Evolutionary conservation across 2,797 vertebrate species (phyloP), one percentile per base, ranked within the genome.

Genomic region (Gymnoscopelus microlampas): DNA sequence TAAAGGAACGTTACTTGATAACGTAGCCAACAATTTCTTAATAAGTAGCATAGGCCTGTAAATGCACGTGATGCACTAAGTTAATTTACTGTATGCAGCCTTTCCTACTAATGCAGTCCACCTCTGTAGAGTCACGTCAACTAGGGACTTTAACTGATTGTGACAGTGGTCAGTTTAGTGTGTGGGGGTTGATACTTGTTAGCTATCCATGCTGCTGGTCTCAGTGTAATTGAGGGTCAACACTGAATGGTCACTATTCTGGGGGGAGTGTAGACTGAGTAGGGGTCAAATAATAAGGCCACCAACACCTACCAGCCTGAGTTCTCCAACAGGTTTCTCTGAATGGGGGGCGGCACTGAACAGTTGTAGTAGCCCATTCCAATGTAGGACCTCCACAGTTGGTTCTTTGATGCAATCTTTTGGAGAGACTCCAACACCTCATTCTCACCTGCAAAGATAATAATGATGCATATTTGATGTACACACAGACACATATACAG

Each of bases 351-450:
- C 0, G 98, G 98, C 8, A 98, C 94, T 0, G 95, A 97, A 87
- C 98, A 99, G 93, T 94, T 98, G 85, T 99, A 99, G 89, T 99
- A 99, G 44, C 98, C 98, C 98, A 98, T 99, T 73, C 98, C 98
- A 24, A 99, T 99, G 48, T 98, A 99, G 1, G 98, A 99, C 29
- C 97, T 90, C 97, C 97, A 99, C 8, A 98, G 87, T 89, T 97
- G 95, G 91, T 99, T 99, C 90, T 93, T 94, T 68, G 91, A 95
- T 64, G 97, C 96, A 76, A 98, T 99, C 83, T 91, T 94, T 77
- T 94, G 91, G 0, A 99, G 91, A 4, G 89, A 85, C 58, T 95
- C 94, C 74, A 98, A 94, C 82, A 99, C 92, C 90, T 99, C 97
- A 90, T 96, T 99, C 88, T 99, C 98, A 91, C 98, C 98, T 99